phyloP scores from a whole-genome alignment of 2,888 invertebrate genomes.

The Enchytraeus crypticus region DNA sequence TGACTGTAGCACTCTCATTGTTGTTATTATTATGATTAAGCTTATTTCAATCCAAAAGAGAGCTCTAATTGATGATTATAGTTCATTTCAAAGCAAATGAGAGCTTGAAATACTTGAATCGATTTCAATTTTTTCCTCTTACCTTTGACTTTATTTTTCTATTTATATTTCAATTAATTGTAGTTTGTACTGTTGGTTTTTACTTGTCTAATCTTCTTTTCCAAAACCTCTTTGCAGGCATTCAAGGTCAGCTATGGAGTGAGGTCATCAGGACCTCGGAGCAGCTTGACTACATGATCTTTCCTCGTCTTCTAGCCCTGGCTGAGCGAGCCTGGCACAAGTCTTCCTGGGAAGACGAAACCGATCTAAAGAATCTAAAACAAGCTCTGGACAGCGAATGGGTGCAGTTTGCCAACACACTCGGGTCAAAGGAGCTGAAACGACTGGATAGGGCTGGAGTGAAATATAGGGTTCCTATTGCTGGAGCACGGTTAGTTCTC shows the following conservation, averaged over 20 bases:
- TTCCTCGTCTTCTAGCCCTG: conserved; percentile 31
- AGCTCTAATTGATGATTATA: too few species aligned
- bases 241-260: conserved; percentile 40
- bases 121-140: too few species aligned
- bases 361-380: conserved; percentile 31
- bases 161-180: too few species aligned
- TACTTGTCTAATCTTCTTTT: too few species aligned
- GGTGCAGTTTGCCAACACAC: conserved; percentile 33
- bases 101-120: too few species aligned
- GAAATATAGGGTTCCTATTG: conserved; percentile 37
- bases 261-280: conserved; percentile 27
- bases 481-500: conserved; percentile 40
- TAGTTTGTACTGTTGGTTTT: too few species aligned
- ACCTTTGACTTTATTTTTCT: too few species aligned
- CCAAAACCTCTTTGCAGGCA: conserved; percentile 32
- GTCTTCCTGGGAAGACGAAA: conserved; percentile 36
- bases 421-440: conserved; percentile 37
- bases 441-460: conserved; percentile 33
- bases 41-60: too few species aligned
- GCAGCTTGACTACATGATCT: conserved; percentile 20
- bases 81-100: too few species aligned
- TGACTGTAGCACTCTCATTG: too few species aligned
- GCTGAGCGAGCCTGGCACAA: conserved; percentile 44
- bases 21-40: too few species aligned
- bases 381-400: conserved; percentile 28